These are phyloP conservation scores for Sarcophaga bullata DNA, from an alignment of 1,140 invertebrate species.

Conservation along the genomic window DNA sequence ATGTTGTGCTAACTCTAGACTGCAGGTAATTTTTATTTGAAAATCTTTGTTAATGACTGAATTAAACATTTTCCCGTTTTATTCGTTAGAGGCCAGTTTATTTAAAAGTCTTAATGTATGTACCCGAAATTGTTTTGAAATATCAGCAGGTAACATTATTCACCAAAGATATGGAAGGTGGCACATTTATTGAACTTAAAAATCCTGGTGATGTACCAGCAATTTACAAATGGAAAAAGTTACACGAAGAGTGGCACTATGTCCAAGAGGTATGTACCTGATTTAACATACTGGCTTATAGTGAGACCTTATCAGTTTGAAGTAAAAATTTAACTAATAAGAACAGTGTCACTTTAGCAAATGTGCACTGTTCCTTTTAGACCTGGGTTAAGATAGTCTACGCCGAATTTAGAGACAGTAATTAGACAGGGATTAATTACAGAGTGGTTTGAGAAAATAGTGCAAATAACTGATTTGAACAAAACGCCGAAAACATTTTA, in stretches of 20 bases:
- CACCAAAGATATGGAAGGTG: conserved; percentile 44
- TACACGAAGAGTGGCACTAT: conserved; percentile 46
- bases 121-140: conserved; percentile 51
- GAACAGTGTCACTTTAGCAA: too few relatives aligned
- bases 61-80: too few relatives aligned
- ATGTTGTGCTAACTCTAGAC: conserved; percentile 43
- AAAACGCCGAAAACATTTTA: too few relatives aligned
- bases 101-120: conserved; percentile 44
- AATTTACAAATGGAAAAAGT: conserved; percentile 54
- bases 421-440: too few relatives aligned
- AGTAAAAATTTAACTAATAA: too few relatives aligned
- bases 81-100: conserved; percentile 43
- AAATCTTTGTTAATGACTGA: too few relatives aligned
- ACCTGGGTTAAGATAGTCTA: too few relatives aligned
- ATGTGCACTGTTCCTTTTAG: too few relatives aligned
- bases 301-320: background rate
- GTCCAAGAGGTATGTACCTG: background rate
- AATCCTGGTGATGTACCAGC: conserved; percentile 52
- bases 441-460: too few relatives aligned
- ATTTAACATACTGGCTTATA: background rate
- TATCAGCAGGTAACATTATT: conserved; percentile 54
- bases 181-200: conserved; percentile 44
- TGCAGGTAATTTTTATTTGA: conserved; percentile 30
- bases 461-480: too few relatives aligned
- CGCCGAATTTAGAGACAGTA: too few relatives aligned